Percentiles rank a stretch among this genome's conserved stretches.
Conservation (phyloP, 2,797 vertebrate genomes). For the Myripristis murdjan region DNA sequence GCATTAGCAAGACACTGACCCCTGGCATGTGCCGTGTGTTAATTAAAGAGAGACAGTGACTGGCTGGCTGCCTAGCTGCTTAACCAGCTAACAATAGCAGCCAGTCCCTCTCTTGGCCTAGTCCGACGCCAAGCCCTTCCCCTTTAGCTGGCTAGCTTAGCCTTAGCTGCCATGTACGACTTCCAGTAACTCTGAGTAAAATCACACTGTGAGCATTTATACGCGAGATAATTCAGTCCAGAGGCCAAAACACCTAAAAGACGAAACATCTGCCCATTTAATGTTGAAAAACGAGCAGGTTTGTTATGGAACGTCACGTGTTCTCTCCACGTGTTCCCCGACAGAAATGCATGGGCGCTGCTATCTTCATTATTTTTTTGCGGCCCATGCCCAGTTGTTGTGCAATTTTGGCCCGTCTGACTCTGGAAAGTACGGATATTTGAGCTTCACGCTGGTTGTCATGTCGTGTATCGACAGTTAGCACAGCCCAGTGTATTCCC, state of each 20-base stretch:
- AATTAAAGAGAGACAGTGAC: constrained; percentile 15
- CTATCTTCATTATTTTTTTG: not conserved
- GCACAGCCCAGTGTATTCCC: not conserved
- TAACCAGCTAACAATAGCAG: constrained; percentile 78
- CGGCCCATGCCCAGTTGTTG: accelerated
- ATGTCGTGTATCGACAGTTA: constrained; percentile 18
- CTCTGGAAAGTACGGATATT: not conserved
- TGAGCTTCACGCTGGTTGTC: constrained; percentile 26
- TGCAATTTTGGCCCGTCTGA: accelerated
- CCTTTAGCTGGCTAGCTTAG: constrained; percentile 57
- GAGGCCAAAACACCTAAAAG: not conserved
- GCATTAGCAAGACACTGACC: constrained; percentile 11
- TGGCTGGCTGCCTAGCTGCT: constrained; percentile 34
- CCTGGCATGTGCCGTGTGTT: constrained; percentile 28
- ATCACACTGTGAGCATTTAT: not conserved
- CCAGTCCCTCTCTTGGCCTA: constrained; percentile 67
- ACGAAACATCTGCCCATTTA: constrained; percentile 23
- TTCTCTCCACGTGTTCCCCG: constrained; percentile 83
- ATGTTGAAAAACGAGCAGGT: constrained; percentile 44
- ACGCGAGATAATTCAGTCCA: accelerated
- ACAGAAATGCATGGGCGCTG: constrained; percentile 71
- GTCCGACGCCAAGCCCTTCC: constrained; percentile 53
- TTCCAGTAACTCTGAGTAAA: not conserved
- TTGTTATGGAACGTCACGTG: constrained; percentile 84
- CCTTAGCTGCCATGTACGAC: not conserved